A percentile compares a stretch with the other conserved stretches of the same genome.
phyloP scores from a whole-genome alignment of 2,888 invertebrate genomes.

The Hipparchia sbordonii region DNA sequence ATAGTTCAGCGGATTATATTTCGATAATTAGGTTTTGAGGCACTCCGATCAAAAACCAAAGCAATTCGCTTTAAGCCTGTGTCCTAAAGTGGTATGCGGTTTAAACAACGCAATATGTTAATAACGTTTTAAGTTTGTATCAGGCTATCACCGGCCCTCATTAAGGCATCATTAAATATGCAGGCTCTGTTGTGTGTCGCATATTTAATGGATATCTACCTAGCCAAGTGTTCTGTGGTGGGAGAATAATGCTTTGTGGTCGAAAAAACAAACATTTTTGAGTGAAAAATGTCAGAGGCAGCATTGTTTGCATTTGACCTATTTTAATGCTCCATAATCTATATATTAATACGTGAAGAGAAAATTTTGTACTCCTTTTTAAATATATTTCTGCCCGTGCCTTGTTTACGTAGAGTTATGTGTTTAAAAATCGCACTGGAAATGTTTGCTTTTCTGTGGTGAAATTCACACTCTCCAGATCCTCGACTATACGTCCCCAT shows the following conservation, averaged over 20 bases:
- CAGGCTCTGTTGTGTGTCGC: constrained; percentile 9
- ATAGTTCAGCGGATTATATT: too few relatives aligned
- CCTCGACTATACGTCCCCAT: too few relatives aligned
- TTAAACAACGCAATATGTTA: not conserved
- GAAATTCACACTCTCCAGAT: too few relatives aligned
- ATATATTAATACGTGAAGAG: too few relatives aligned
- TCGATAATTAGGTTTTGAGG: too few relatives aligned
- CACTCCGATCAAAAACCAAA: not conserved
- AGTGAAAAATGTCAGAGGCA: not conserved
- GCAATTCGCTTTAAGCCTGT: not conserved
- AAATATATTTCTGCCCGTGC: too few relatives aligned
- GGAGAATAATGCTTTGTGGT: constrained; percentile 3
- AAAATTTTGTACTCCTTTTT: too few relatives aligned
- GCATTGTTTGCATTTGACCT: not conserved
- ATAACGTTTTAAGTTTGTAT: not conserved
- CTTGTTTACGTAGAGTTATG: too few relatives aligned
- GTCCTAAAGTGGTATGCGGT: constrained; percentile 1
- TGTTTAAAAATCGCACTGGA: too few relatives aligned
- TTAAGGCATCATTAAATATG: constrained; percentile 23
- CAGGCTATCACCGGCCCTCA: not conserved
- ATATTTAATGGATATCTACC: constrained; percentile 8
- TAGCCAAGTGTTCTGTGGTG: not conserved
- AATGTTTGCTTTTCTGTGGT: too few relatives aligned
- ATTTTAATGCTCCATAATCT: too few relatives aligned
- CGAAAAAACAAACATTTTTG: constrained; percentile 1